Evolutionary conservation across 2,888 invertebrate species (phyloP).

Genomic region (Metacarcinus magister): DNA sequence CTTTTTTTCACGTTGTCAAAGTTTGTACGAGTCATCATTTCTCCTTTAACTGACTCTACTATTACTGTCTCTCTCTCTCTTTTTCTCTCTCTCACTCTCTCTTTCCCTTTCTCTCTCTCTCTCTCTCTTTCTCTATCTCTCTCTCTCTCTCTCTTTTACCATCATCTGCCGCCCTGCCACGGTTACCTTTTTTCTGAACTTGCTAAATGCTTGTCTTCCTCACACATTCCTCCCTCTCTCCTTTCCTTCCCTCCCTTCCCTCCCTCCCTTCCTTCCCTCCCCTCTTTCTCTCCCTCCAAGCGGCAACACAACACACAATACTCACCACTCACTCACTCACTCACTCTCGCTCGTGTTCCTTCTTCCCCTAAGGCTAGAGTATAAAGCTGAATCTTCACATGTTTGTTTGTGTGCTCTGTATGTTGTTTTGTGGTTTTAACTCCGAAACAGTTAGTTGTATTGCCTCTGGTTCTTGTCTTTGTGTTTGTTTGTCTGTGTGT

Average conservation of each 20-base stretch:
- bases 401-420: too few relatives aligned
- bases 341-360: background rate
- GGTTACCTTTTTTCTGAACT: too few relatives aligned
- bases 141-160: background rate
- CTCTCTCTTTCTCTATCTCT: background rate
- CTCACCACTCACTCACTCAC: background rate
- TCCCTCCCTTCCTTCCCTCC: background rate
- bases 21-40: background rate
- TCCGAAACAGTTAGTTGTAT: background rate
- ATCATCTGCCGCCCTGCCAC: background rate
- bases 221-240: background rate
- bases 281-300: background rate
- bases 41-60: background rate
- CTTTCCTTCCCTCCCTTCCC: background rate
- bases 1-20: background rate
- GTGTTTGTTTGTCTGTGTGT: background rate
- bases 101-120: background rate
- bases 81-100: background rate
- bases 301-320: too few relatives aligned
- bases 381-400: too few relatives aligned
- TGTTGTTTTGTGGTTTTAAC: too few relatives aligned
- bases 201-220: background rate
- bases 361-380: background rate
- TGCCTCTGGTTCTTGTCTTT: background rate
- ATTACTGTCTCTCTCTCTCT: background rate